phyloP scores from a whole-genome alignment of 2,797 vertebrate species.

The Holocentrus rufus region DNA sequence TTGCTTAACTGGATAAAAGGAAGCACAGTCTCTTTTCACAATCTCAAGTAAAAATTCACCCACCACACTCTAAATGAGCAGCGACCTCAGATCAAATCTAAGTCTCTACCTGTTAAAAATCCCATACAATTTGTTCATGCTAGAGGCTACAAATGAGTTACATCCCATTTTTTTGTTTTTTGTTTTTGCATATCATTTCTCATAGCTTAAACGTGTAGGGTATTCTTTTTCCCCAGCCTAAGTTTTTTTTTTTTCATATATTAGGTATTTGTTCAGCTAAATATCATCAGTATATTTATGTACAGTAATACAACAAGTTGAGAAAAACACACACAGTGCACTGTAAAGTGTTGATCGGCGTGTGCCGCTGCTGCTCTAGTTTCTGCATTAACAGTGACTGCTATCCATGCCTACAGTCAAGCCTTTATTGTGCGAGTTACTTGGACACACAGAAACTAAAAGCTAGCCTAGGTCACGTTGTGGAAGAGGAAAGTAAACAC shows the following conservation, averaged over 20 bases:
- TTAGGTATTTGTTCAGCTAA: constrained; percentile 66
- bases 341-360: constrained; percentile 3
- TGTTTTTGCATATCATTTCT: constrained; percentile 71
- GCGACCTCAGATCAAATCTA: constrained; percentile 43
- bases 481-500: constrained; percentile 42
- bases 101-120: constrained; percentile 45
- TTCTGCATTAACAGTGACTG: constrained; percentile 40
- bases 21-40: constrained; percentile 26
- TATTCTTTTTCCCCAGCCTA: constrained; percentile 45
- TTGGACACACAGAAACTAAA: constrained; percentile 50
- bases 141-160: constrained; percentile 67
- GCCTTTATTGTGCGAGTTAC: constrained; percentile 43
- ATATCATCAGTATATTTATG: constrained; percentile 73
- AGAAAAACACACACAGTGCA: constrained; percentile 44
- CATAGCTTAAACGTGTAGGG: constrained; percentile 59
- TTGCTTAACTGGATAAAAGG: constrained; percentile 38
- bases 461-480: constrained; percentile 41
- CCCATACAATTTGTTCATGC: constrained; percentile 70
- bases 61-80: constrained; percentile 42
- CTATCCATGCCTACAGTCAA: constrained; percentile 61
- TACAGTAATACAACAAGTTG: constrained; percentile 67
- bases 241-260: constrained; percentile 48
- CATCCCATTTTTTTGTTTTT: constrained; percentile 29
- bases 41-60: constrained; percentile 41
- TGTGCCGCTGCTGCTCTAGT: constrained; percentile 59